phyloP scores from a whole-genome alignment of 2,113 vertebrate species.

The Callocephalon fimbriatum region DNA sequence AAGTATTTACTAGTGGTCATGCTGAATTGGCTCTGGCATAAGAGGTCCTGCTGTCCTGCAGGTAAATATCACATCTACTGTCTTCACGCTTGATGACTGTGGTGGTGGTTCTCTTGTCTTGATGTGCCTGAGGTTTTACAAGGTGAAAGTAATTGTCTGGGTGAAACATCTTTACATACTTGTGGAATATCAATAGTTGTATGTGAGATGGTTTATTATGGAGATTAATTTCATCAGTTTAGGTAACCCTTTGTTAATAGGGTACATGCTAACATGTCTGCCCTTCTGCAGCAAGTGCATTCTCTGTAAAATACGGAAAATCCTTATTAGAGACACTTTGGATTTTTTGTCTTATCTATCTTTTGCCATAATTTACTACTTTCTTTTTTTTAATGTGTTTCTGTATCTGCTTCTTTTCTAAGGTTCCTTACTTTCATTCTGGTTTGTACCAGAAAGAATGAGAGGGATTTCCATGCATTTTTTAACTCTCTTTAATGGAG shows the following conservation, averaged over 20 bases:
- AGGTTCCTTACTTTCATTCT: constrained; percentile 86
- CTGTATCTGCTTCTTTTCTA: neutral
- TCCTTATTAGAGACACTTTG: neutral
- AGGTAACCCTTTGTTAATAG: neutral
- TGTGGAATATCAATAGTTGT: neutral
- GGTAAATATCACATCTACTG: neutral
- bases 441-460: constrained; percentile 82
- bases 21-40: neutral
- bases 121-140: neutral
- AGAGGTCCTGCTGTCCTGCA: neutral
- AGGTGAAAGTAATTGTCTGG: neutral
- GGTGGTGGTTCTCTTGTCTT: neutral
- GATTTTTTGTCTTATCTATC: neutral
- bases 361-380: neutral
- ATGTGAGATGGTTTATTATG: fast-evolving
- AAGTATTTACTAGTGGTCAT: neutral
- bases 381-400: neutral
- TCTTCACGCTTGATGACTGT: neutral
- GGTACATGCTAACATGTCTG: fast-evolving
- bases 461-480: constrained; percentile 86
- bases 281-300: neutral
- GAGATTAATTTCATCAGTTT: neutral
- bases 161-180: neutral
- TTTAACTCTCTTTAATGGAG: constrained; percentile 88
- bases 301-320: neutral